A percentile compares a stretch with the other conserved stretches of the same genome.
Evolutionary conservation across 2,113 vertebrate genomes (phyloP).

Genomic region (Pituophis catenifer): DNA sequence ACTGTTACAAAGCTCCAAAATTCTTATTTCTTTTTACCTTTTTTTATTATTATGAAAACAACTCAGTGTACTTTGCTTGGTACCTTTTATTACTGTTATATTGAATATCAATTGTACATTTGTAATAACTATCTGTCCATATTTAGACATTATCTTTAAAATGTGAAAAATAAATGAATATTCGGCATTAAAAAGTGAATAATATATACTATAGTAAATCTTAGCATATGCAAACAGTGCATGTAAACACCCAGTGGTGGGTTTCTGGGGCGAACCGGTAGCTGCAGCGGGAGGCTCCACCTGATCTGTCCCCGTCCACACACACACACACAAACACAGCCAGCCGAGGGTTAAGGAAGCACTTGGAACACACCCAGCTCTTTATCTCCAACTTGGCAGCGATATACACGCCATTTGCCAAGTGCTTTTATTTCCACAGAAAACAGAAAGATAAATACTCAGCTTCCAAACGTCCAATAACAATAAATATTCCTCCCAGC

Average conservation of each 20-base stretch:
- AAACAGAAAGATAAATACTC: no score
- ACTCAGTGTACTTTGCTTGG: background rate
- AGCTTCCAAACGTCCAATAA: no score
- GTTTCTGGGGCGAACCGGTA: no score
- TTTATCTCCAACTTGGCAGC: no score
- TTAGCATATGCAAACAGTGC: background rate
- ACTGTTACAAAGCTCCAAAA: background rate
- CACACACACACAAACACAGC: no score
- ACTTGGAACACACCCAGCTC: no score
- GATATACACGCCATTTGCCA: no score
- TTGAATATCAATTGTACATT: background rate
- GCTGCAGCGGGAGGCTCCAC: no score
- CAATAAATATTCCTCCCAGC: no score
- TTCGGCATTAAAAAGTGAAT: background rate
- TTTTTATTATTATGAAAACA: background rate
- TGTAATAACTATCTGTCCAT: background rate
- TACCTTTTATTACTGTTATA: background rate
- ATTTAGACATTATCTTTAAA: background rate
- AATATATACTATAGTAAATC: background rate
- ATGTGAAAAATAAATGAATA: background rate
- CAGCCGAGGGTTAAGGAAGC: no score
- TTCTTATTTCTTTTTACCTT: background rate
- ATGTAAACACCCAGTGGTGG: background rate
- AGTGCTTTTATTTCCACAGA: no score
- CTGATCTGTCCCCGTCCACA: no score